phyloP scores from a whole-genome alignment of 2,797 vertebrate species.

The Melanotaenia maccullochi region DNA sequence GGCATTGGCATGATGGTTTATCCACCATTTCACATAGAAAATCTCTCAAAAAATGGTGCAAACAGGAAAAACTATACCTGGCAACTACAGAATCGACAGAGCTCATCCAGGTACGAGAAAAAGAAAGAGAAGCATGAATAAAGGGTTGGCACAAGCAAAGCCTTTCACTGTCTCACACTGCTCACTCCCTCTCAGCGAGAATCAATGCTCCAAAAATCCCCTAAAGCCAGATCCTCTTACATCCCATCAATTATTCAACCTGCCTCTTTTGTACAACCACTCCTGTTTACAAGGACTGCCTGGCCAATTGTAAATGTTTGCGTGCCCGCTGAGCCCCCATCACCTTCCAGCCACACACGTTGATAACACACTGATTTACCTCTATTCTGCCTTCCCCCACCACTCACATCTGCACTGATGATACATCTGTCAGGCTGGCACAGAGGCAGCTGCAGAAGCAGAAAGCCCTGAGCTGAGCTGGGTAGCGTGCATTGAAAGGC shows the following conservation, averaged over 20 bases:
- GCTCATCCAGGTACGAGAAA: slow-evolving; percentile 23
- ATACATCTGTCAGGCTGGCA: slow-evolving; percentile 80
- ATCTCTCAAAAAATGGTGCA: slow-evolving; percentile 23
- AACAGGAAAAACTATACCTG: slow-evolving; percentile 33
- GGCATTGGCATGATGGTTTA: slow-evolving; percentile 44
- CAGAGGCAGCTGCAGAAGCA: slow-evolving; percentile 37
- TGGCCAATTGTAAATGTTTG: slow-evolving; percentile 87
- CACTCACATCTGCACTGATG: slow-evolving; percentile 73
- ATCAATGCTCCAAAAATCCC: slow-evolving; percentile 83
- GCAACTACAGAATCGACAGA: slow-evolving; percentile 26
- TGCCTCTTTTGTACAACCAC: slow-evolving; percentile 86
- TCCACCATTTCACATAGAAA: slow-evolving; percentile 53
- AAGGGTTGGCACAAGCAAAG: slow-evolving; percentile 59
- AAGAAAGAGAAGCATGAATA: slow-evolving; percentile 69
- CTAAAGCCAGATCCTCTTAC: slow-evolving; percentile 84
- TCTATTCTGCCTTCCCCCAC: slow-evolving; percentile 46
- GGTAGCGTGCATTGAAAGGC: slow-evolving; percentile 35
- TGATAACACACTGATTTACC: slow-evolving; percentile 76
- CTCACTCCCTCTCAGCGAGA: slow-evolving; percentile 71
- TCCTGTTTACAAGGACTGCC: slow-evolving; percentile 91
- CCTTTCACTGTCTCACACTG: slow-evolving; percentile 63
- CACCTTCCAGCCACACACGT: slow-evolving; percentile 64
- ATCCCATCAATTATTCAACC: slow-evolving; percentile 89
- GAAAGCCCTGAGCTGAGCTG: slow-evolving; percentile 46
- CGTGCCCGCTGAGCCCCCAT: slow-evolving; percentile 77